Evolutionary conservation across 1,140 invertebrate species (phyloP).

Genomic region (Nilaparvata lugens): DNA sequence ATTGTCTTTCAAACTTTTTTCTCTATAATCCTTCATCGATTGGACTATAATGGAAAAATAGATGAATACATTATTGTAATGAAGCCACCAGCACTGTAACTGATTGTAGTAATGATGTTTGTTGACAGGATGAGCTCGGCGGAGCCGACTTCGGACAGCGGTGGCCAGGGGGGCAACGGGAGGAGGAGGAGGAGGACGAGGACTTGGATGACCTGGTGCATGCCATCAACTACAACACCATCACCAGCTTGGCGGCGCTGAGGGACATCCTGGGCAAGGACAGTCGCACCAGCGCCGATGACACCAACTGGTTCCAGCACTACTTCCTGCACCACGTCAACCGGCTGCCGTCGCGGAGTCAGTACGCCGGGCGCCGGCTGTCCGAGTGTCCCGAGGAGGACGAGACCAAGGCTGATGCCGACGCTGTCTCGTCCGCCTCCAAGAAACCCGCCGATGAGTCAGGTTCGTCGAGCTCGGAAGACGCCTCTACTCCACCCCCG

Average conservation of each 20-base stretch:
- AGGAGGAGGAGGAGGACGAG: conserved; percentile 39
- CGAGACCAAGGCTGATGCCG: conserved; percentile 55
- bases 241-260: conserved; percentile 51
- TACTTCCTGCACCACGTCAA: conserved; percentile 63
- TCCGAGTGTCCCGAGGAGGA: conserved; percentile 75
- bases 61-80: too few species aligned
- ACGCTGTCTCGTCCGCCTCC: conserved; percentile 25
- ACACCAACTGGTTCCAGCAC: conserved; percentile 58
- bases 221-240: conserved; percentile 57
- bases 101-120: too few species aligned
- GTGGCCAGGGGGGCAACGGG: conserved; percentile 22
- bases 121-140: not conserved
- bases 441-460: conserved; percentile 12
- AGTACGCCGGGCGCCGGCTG: conserved; percentile 42
- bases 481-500: conserved; percentile 15
- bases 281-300: conserved; percentile 47
- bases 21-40: too few species aligned
- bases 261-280: conserved; percentile 55
- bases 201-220: conserved; percentile 54
- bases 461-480: not conserved
- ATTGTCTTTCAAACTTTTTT: too few species aligned
- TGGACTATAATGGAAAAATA: too few species aligned
- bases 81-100: too few species aligned
- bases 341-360: conserved; percentile 44
- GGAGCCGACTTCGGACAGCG: conserved; percentile 6